phyloP scores from a whole-genome alignment of 2,888 invertebrate genomes.

The Choreutis nemorana region DNA sequence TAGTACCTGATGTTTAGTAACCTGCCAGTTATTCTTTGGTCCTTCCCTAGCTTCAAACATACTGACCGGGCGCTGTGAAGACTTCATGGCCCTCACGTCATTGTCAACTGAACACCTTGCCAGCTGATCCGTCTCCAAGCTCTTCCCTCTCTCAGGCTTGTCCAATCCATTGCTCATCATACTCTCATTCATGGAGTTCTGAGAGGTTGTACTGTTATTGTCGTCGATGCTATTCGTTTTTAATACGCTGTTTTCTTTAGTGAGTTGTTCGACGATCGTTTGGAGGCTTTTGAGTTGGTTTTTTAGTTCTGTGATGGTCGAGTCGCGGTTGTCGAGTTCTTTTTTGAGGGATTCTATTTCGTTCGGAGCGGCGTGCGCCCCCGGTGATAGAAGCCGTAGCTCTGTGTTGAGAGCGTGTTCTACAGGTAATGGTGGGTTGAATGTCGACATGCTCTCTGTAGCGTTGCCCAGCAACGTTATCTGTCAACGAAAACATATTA shows the following conservation, averaged over 20 bases:
- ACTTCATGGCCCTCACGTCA: constrained; percentile 44
- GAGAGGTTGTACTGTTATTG: constrained; percentile 44
- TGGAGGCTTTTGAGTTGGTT: constrained; percentile 70
- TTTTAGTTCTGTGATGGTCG: constrained; percentile 71
- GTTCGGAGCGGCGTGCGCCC: constrained; percentile 12
- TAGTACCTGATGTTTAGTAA: constrained; percentile 67
- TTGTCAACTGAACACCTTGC: constrained; percentile 54
- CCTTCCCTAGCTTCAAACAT: constrained; percentile 89
- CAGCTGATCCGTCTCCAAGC: constrained; percentile 43
- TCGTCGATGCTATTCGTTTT: constrained; percentile 62
- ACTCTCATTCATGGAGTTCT: constrained; percentile 41
- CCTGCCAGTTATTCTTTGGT: constrained; percentile 66
- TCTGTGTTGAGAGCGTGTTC: constrained; percentile 26
- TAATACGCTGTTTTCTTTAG: constrained; percentile 81
- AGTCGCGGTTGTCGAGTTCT: constrained; percentile 70
- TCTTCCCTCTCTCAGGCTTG: constrained; percentile 41
- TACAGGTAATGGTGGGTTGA: constrained; percentile 42
- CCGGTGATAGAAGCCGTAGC: constrained; percentile 23
- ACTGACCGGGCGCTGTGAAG: constrained; percentile 79
- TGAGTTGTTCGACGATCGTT: constrained; percentile 76
- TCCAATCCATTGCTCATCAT: constrained; percentile 24
- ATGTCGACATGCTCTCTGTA: constrained; percentile 33
- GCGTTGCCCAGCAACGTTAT: too few relatives aligned
- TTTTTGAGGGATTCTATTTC: constrained; percentile 44
- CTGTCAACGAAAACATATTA: too few relatives aligned